Percentiles rank a stretch among this genome's conserved stretches.
Evolutionary conservation across 2,113 vertebrate species (phyloP).

Genomic region (Indicator indicator): DNA sequence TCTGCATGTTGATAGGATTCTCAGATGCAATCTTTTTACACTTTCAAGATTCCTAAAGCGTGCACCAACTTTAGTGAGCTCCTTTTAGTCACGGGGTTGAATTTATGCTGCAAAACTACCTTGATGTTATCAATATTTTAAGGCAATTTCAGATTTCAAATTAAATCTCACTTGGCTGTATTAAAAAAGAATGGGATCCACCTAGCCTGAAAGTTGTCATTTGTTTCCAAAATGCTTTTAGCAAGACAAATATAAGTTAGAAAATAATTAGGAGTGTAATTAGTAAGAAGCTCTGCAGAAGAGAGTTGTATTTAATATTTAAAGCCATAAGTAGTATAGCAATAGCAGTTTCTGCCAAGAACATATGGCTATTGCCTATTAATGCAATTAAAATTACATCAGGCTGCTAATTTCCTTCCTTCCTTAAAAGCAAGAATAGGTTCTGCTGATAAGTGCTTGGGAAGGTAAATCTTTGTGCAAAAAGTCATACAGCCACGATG

Average conservation of each 20-base stretch:
- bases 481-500: not conserved
- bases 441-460: not conserved
- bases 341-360: slow-evolving; percentile 26
- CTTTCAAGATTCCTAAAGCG: not conserved
- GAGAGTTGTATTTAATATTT: slow-evolving; percentile 55
- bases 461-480: not conserved
- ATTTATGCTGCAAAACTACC: slow-evolving; percentile 10
- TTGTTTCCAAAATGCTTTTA: slow-evolving; percentile 65
- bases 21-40: not conserved
- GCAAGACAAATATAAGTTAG: slow-evolving; percentile 36
- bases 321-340: slow-evolving; percentile 16
- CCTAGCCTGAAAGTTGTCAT: slow-evolving; percentile 57
- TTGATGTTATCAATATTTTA: slow-evolving; percentile 65
- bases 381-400: slow-evolving; percentile 65
- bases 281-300: slow-evolving; percentile 25
- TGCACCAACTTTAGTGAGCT: not conserved
- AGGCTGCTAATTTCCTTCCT: slow-evolving; percentile 48
- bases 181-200: slow-evolving; percentile 50
- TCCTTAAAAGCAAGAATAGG: slow-evolving; percentile 43
- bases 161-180: slow-evolving; percentile 67
- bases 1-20: not conserved
- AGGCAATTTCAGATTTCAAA: slow-evolving; percentile 64
- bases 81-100: not conserved
- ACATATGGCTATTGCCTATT: slow-evolving; percentile 48
- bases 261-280: slow-evolving; percentile 51